Evolutionary conservation across 2,797 vertebrate species (phyloP).

Genomic region (Odontamblyopus lacepedii): DNA sequence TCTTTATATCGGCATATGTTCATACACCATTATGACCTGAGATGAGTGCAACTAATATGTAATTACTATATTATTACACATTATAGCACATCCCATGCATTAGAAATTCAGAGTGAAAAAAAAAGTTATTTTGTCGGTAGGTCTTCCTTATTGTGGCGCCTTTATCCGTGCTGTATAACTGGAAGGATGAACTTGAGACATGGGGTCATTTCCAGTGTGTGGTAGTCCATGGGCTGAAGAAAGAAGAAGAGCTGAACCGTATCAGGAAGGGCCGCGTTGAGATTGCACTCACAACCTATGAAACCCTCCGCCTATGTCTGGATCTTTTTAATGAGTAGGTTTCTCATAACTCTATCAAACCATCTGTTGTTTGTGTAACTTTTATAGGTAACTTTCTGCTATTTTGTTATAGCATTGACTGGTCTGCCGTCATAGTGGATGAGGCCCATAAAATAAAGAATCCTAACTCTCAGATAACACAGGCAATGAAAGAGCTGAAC

Average conservation of each 20-base stretch:
- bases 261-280: slow-evolving; percentile 88
- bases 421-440: slow-evolving; percentile 93
- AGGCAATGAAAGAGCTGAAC: slow-evolving; percentile 88
- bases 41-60: too few relatives aligned
- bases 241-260: slow-evolving; percentile 85
- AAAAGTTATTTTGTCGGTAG: slow-evolving; percentile 62
- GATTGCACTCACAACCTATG: slow-evolving; percentile 92
- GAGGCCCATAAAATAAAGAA: slow-evolving; percentile 97
- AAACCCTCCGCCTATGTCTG: slow-evolving; percentile 87
- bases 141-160: slow-evolving; percentile 93
- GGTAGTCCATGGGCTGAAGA: slow-evolving; percentile 88
- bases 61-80: too few relatives aligned
- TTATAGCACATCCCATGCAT: too few relatives aligned
- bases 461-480: slow-evolving; percentile 90
- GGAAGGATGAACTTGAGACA: slow-evolving; percentile 94
- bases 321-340: slow-evolving; percentile 91
- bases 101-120: too few relatives aligned
- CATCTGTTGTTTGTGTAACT: neutral
- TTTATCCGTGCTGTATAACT: slow-evolving; percentile 94
- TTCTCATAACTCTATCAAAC: neutral
- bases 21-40: too few relatives aligned
- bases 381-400: neutral
- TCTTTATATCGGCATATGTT: too few relatives aligned
- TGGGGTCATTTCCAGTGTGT: slow-evolving; percentile 92
- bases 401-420: slow-evolving; percentile 78